A percentile compares a stretch with the other conserved stretches of the same genome.
Evolutionary conservation across 2,888 invertebrate genomes (phyloP).

Genomic region (Chironomus riparius): DNA sequence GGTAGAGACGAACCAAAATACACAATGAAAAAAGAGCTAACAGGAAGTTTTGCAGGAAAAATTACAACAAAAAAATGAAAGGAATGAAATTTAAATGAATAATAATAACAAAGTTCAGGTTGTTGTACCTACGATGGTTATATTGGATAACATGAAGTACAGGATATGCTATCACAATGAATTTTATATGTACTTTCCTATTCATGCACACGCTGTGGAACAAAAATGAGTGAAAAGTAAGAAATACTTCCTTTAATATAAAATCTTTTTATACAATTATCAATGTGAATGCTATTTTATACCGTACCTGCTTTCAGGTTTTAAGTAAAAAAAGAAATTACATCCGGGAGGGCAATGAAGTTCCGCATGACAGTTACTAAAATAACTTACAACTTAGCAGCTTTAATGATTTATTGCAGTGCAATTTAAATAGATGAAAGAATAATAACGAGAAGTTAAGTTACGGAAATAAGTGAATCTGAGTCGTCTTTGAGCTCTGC

Average conservation of each 20-base stretch:
- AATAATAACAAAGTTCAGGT: background rate
- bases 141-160: background rate
- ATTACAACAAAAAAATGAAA: background rate
- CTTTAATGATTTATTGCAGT: background rate
- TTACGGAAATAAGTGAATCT: too few species aligned
- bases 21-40: background rate
- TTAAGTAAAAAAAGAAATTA: background rate
- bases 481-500: too few species aligned
- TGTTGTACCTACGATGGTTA: background rate
- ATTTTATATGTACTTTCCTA: constrained; percentile 18
- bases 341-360: background rate
- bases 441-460: too few species aligned
- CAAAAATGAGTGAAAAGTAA: background rate
- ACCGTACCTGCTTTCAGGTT: background rate
- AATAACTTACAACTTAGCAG: background rate
- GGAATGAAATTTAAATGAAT: background rate
- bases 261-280: background rate
- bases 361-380: background rate
- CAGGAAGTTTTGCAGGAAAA: background rate
- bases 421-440: background rate
- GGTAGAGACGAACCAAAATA: background rate
- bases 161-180: constrained; percentile 18
- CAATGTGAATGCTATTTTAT: background rate
- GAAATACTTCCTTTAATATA: background rate
- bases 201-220: background rate